Evolutionary conservation across 2,888 invertebrate genomes (phyloP).

Genomic region (Glyphotaelius pellucidus): DNA sequence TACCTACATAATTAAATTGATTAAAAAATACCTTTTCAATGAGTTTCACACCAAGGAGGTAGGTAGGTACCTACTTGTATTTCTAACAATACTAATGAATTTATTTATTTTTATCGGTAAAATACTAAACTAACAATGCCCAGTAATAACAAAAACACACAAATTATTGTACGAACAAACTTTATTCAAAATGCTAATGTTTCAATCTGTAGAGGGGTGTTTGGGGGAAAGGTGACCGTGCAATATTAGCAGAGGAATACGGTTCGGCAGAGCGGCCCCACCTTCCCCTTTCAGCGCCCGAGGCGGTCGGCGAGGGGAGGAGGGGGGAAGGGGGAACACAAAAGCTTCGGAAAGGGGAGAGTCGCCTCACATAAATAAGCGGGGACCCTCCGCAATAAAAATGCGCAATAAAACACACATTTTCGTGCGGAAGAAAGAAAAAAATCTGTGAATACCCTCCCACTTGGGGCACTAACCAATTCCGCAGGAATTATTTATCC

Average conservation of each 20-base stretch:
- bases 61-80: neutral
- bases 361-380: constrained; percentile 44
- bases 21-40: neutral
- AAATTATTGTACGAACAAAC: constrained; percentile 32
- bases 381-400: constrained; percentile 51
- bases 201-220: constrained; percentile 15
- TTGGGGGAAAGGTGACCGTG: constrained; percentile 29
- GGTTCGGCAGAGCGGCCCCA: neutral
- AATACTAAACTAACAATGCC: neutral
- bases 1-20: neutral
- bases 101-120: neutral
- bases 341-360: constrained; percentile 33
- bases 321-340: constrained; percentile 9
- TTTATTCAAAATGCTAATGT: constrained; percentile 37
- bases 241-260: constrained; percentile 32
- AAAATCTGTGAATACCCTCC: constrained; percentile 43
- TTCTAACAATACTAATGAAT: neutral
- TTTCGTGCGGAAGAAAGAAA: constrained; percentile 50
- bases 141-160: constrained; percentile 31
- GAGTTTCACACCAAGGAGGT: neutral
- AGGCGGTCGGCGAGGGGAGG: neutral
- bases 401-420: constrained; percentile 53
- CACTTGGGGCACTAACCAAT: neutral
- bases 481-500: constrained; percentile 3
- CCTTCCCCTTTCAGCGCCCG: constrained; percentile 18